Evolutionary conservation across 2,113 vertebrate species (phyloP).

Genomic region (Corydoras maculifer): DNA sequence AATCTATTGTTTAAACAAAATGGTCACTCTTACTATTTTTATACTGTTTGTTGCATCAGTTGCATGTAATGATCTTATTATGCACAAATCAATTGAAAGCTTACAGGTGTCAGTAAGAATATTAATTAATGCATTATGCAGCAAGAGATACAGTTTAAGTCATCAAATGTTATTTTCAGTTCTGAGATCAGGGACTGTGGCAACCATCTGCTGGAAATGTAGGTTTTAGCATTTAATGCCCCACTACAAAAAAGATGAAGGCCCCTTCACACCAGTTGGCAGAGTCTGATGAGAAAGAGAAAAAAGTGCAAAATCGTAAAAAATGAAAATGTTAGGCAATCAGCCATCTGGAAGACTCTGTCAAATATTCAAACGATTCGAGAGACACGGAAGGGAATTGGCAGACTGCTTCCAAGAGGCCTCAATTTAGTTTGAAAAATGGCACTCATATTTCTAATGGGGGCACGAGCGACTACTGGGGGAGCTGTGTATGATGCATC

Average conservation of each 20-base stretch:
- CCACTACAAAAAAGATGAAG: conserved; percentile 37
- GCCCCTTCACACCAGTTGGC: conserved; percentile 45
- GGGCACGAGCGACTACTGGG: conserved; percentile 16
- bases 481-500: conserved; percentile 13
- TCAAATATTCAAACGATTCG: conserved; percentile 47
- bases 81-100: too few relatives aligned
- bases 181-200: conserved; percentile 28
- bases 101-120: too few relatives aligned
- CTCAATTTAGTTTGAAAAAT: conserved; percentile 55
- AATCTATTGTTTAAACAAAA: too few relatives aligned
- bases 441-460: conserved; percentile 42
- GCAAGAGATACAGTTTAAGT: not conserved
- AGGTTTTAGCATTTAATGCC: conserved; percentile 40
- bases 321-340: conserved; percentile 50
- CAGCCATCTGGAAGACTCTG: conserved; percentile 51
- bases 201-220: conserved; percentile 49
- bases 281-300: conserved; percentile 34
- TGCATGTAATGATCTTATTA: too few relatives aligned
- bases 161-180: conserved; percentile 39
- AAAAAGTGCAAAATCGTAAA: conserved; percentile 39
- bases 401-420: conserved; percentile 43
- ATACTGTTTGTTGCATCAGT: too few relatives aligned
- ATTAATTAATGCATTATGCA: too few relatives aligned
- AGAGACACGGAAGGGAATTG: conserved; percentile 46
- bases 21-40: too few relatives aligned